Conservation (phyloP, 2,888 invertebrate species). For the Parochlus steinenii region DNA sequence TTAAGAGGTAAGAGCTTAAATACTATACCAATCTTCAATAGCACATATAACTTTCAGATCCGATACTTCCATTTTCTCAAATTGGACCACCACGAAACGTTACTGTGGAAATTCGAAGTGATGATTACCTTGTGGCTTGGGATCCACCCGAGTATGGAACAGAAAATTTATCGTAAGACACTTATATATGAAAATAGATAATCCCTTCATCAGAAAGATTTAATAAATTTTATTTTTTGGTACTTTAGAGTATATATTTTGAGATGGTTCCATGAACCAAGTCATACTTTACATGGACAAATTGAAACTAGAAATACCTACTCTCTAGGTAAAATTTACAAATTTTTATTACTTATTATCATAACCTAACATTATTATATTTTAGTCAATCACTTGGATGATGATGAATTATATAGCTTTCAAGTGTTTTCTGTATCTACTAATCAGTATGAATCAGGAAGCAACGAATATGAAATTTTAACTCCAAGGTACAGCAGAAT, state of each 20-base stretch:
- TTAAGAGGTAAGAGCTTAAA: not conserved
- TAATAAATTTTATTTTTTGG: no score
- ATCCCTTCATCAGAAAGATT: no score
- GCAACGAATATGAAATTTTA: slow-evolving; percentile 42
- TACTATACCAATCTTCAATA: no score
- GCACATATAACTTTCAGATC: no score
- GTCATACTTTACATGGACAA: slow-evolving; percentile 44
- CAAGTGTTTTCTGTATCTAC: slow-evolving; percentile 50
- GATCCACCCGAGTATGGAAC: slow-evolving; percentile 42
- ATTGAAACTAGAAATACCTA: slow-evolving; percentile 54
- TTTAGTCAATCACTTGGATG: slow-evolving; percentile 38
- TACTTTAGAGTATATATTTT: slow-evolving; percentile 46
- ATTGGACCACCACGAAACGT: slow-evolving; percentile 51
- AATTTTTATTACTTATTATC: not conserved
- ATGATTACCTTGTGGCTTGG: slow-evolving; percentile 66
- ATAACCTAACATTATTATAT: slow-evolving; percentile 1
- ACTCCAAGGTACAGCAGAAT: slow-evolving; percentile 56
- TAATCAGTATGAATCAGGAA: slow-evolving; percentile 42
- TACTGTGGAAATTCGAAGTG: slow-evolving; percentile 48
- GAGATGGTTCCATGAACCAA: slow-evolving; percentile 50
- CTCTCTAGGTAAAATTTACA: slow-evolving; percentile 32
- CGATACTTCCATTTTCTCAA: slow-evolving; percentile 23
- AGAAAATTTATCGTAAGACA: no score
- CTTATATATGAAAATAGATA: no score
- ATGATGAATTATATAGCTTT: slow-evolving; percentile 56